Evolutionary conservation across 2,888 invertebrate genomes (phyloP).

Genomic region (Scaeva pyrastri): DNA sequence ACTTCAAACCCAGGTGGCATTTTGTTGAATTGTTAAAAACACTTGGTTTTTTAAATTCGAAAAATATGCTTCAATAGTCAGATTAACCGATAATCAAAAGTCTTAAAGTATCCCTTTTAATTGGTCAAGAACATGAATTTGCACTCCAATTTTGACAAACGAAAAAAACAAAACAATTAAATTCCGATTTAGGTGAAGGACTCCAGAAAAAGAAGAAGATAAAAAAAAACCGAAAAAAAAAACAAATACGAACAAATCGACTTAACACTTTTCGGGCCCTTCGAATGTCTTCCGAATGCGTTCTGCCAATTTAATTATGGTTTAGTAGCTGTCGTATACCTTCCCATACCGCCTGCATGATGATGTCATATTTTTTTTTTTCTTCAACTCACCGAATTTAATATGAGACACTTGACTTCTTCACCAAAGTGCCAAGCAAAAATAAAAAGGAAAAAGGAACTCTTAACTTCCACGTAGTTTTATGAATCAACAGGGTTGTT

Average conservation of each 20-base stretch:
- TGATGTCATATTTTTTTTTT: constrained; percentile 68
- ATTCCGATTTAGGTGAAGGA: neutral
- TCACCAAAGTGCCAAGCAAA: neutral
- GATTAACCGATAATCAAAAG: no score
- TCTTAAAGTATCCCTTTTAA: no score
- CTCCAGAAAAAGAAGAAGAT: neutral
- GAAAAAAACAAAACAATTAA: neutral
- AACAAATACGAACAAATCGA: neutral
- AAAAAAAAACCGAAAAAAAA: neutral
- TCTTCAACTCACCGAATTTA: constrained; percentile 24
- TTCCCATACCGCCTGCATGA: constrained; percentile 1
- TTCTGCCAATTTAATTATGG: constrained; percentile 61
- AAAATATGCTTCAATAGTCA: no score
- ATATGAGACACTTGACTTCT: constrained; percentile 62
- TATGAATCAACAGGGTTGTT: constrained; percentile 63
- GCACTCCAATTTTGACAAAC: no score
- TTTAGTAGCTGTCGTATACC: constrained; percentile 1
- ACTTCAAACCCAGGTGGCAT: no score
- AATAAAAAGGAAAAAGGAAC: constrained; percentile 23
- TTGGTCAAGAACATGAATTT: neutral
- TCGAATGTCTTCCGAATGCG: constrained; percentile 13
- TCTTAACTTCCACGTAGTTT: constrained; percentile 32
- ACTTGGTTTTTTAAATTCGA: no score
- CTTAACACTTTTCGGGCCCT: neutral
- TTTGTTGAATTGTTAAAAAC: no score